These are phyloP conservation scores for Rhinophrynus dorsalis DNA, from an alignment of 2,797 vertebrate species.

Conservation along the genomic window DNA sequence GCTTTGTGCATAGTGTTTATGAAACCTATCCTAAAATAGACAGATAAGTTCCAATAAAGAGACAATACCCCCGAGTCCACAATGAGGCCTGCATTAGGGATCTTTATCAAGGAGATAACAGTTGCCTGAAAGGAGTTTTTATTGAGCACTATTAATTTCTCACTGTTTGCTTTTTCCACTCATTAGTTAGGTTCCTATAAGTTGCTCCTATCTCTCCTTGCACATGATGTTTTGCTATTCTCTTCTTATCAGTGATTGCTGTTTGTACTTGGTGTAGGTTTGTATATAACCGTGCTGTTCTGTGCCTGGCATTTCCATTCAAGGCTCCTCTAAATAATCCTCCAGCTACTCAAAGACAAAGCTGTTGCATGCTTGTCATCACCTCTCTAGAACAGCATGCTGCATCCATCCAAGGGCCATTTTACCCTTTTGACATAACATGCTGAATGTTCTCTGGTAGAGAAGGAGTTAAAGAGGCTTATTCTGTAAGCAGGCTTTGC, in stretches of 20 bases:
- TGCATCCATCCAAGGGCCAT: constrained; percentile 13
- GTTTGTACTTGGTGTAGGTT: constrained; percentile 37
- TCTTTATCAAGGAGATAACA: constrained; percentile 47
- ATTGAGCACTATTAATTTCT: constrained; percentile 47
- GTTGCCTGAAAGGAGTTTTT: constrained; percentile 36
- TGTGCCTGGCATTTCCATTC: constrained; percentile 44
- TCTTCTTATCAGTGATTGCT: constrained; percentile 36
- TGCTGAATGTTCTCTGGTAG: background rate
- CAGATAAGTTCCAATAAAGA: constrained; percentile 38
- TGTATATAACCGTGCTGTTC: constrained; percentile 21
- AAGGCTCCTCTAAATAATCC: constrained; percentile 27
- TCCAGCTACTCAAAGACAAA: constrained; percentile 28
- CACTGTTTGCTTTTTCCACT: constrained; percentile 42
- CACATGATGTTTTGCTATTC: constrained; percentile 50
- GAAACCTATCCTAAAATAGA: background rate
- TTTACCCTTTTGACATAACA: background rate
- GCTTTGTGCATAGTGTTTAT: background rate
- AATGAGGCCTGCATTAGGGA: constrained; percentile 21
- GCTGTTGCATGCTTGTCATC: constrained; percentile 27
- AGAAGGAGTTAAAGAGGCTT: too few relatives aligned
- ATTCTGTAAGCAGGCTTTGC: too few relatives aligned
- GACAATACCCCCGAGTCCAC: constrained; percentile 6
- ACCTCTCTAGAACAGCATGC: background rate
- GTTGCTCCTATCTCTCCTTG: constrained; percentile 29
- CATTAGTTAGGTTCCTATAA: constrained; percentile 45